phyloP scores from a whole-genome alignment of 2,797 vertebrate species.

The Acanthurus lineatus region DNA sequence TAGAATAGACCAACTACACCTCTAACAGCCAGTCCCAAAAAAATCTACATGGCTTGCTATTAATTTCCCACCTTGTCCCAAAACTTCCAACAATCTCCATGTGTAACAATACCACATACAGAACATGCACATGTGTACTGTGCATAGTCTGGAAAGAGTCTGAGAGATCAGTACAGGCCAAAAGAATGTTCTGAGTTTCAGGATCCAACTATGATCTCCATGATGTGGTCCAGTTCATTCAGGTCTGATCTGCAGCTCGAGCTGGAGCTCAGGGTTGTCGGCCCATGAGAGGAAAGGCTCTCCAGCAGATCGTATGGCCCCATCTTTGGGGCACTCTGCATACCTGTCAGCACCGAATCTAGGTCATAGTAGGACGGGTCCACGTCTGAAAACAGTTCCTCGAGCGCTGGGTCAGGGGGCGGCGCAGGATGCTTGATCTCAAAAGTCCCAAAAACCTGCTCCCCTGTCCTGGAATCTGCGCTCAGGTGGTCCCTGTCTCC shows the following conservation, averaged over 20 bases:
- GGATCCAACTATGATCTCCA: slow-evolving; percentile 96
- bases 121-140: slow-evolving; percentile 69
- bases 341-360: slow-evolving; percentile 94
- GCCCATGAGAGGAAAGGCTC: slow-evolving; percentile 87
- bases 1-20: slow-evolving; percentile 22
- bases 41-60: slow-evolving; percentile 48
- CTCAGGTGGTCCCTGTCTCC: slow-evolving; percentile 81
- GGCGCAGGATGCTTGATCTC: slow-evolving; percentile 89
- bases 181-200: slow-evolving; percentile 79
- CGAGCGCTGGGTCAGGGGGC: slow-evolving; percentile 87
- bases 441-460: slow-evolving; percentile 94
- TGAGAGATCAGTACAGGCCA: slow-evolving; percentile 61
- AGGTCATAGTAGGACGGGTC: slow-evolving; percentile 96
- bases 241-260: slow-evolving; percentile 93
- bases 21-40: slow-evolving; percentile 29
- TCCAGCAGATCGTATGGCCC: slow-evolving; percentile 93
- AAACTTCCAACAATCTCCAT: slow-evolving; percentile 64
- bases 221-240: slow-evolving; percentile 95
- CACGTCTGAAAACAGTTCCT: slow-evolving; percentile 95
- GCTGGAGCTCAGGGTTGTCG: slow-evolving; percentile 83
- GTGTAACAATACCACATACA: slow-evolving; percentile 76
- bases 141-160: slow-evolving; percentile 79
- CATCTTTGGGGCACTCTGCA: slow-evolving; percentile 91
- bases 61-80: slow-evolving; percentile 73
- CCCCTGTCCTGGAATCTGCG: slow-evolving; percentile 88